These are phyloP conservation scores for Xenopus laevis DNA, from an alignment of 2,113 vertebrate species.

Conservation along the genomic window DNA sequence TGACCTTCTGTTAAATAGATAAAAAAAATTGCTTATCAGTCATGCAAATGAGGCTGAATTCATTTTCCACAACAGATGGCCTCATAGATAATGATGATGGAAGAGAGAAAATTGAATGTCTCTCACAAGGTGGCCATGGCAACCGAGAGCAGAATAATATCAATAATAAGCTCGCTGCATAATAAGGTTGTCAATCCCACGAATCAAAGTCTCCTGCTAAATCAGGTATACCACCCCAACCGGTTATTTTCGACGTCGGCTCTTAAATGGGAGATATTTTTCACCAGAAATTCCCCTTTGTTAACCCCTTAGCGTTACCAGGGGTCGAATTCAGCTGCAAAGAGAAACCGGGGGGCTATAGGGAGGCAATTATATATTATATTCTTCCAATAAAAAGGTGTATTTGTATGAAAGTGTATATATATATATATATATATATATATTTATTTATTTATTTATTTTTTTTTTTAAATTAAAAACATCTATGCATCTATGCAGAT, in stretches of 20 bases:
- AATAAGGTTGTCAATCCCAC: constrained; percentile 99
- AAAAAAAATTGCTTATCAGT: constrained; percentile 99
- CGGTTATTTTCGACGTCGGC: constrained; percentile 64
- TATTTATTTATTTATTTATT: too few relatives aligned
- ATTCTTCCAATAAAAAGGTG: neutral
- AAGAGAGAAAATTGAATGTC: constrained; percentile 99
- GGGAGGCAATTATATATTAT: neutral
- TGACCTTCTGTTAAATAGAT: constrained; percentile 99
- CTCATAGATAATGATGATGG: constrained; percentile 99
- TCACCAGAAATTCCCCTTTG: constrained; percentile 6
- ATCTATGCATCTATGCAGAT: too few relatives aligned
- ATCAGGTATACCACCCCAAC: constrained; percentile 76
- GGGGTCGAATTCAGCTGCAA: neutral
- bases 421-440: too few relatives aligned
- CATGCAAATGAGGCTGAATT: constrained; percentile 99
- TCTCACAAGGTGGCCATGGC: constrained; percentile 98
- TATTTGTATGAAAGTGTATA: neutral
- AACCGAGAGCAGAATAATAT: constrained; percentile 98
- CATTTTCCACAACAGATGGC: constrained; percentile 99
- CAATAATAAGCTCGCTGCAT: constrained; percentile 98
- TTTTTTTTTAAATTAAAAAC: too few relatives aligned
- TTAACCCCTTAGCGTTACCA: constrained; percentile 3
- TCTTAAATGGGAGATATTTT: constrained; percentile 51
- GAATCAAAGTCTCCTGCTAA: constrained; percentile 84
- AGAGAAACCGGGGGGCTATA: too few relatives aligned